Evolutionary conservation across 2,888 invertebrate species (phyloP).

Genomic region (Laspeyria flexula): DNA sequence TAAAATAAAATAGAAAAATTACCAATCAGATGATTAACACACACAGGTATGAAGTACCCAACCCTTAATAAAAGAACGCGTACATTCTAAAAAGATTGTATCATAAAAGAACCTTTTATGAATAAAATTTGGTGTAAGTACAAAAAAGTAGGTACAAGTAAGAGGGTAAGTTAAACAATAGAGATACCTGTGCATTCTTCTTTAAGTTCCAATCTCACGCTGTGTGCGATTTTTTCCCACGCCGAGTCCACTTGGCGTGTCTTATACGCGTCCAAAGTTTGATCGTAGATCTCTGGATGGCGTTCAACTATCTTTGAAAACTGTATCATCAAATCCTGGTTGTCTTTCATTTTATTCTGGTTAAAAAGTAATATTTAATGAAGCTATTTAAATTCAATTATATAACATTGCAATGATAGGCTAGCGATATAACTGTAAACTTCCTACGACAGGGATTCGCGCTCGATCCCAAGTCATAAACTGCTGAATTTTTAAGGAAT

Average conservation of each 20-base stretch:
- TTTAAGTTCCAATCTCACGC: constrained; percentile 48
- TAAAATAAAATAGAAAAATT: no score
- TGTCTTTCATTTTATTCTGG: constrained; percentile 64
- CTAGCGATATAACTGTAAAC: no score
- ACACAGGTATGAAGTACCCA: no score
- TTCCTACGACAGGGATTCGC: no score
- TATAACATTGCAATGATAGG: neutral
- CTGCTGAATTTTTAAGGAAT: no score
- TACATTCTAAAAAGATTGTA: no score
- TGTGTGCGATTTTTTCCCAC: constrained; percentile 46
- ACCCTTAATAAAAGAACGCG: no score
- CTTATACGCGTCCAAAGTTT: constrained; percentile 74
- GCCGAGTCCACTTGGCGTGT: constrained; percentile 40
- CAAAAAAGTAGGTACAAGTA: neutral
- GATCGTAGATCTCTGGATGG: constrained; percentile 78
- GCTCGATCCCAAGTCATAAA: no score
- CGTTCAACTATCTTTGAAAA: constrained; percentile 79
- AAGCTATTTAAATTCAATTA: neutral
- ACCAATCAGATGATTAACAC: no score
- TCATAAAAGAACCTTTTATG: no score
- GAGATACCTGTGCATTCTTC: constrained; percentile 54
- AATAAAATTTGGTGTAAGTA: neutral
- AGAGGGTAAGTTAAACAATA: neutral
- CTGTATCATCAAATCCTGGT: constrained; percentile 71
- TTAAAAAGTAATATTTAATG: neutral